Conservation (phyloP, 1,140 invertebrate genomes). For the Calliphora vicina region DNA sequence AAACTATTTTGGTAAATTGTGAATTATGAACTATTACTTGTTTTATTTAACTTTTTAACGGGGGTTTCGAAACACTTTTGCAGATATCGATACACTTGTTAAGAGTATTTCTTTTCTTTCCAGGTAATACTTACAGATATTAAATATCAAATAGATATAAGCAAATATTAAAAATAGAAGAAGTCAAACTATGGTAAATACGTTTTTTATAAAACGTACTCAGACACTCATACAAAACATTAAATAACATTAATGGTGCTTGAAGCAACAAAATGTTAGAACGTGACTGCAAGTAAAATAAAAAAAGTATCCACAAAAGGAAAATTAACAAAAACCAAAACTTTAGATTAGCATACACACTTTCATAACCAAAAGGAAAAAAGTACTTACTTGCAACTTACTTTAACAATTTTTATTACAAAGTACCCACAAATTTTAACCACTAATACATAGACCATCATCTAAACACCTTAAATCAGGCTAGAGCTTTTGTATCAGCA, state of each 20-base stretch:
- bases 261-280: background rate
- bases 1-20: conserved; percentile 3
- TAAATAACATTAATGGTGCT: background rate
- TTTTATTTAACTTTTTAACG: background rate
- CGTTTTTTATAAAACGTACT: too few species aligned
- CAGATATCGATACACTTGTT: too few species aligned
- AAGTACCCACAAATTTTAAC: background rate
- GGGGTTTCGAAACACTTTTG: background rate
- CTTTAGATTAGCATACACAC: too few species aligned
- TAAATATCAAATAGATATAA: too few species aligned
- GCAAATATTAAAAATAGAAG: background rate
- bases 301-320: background rate
- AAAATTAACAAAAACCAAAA: background rate
- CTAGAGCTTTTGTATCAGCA: background rate
- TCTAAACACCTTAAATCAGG: background rate
- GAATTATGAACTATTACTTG: background rate
- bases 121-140: too few species aligned
- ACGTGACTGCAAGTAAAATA: background rate
- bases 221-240: background rate
- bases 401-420: too few species aligned
- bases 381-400: background rate
- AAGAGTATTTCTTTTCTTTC: too few species aligned
- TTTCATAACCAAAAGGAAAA: too few species aligned
- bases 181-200: too few species aligned
- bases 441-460: background rate